phyloP scores from a whole-genome alignment of 1,140 invertebrate species.

The Phymorhynchus buccinoides region DNA sequence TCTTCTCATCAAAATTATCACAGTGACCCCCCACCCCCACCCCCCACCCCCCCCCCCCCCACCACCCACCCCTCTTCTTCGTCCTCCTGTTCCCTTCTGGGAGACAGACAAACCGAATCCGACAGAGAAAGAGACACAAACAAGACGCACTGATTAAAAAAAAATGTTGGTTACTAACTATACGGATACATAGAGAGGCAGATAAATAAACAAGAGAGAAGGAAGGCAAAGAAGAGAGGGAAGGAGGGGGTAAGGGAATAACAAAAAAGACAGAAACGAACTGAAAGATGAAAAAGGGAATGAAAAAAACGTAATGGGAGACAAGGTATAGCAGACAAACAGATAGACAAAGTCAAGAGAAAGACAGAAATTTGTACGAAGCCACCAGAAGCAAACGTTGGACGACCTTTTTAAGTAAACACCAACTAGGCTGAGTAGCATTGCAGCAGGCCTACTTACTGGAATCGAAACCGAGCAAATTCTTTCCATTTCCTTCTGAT shows the following conservation, averaged over 20 bases:
- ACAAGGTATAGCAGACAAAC: conserved; percentile 1
- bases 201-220: neutral
- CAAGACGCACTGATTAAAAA: no score
- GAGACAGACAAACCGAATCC: neutral
- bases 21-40: no score
- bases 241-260: no score
- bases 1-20: no score
- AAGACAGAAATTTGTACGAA: conserved; percentile 13
- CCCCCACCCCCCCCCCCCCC: no score
- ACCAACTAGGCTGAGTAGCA: neutral
- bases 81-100: no score
- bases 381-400: neutral
- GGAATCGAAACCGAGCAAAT: conserved; percentile 57
- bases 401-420: neutral
- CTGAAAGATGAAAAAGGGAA: neutral
- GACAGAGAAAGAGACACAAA: neutral
- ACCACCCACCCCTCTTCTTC: no score
- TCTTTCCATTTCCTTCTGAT: conserved; percentile 65
- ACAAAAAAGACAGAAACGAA: neutral
- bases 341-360: conserved; percentile 34
- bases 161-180: no score
- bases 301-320: neutral
- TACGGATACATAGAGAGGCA: neutral
- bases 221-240: neutral
- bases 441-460: conserved; percentile 53